Evolutionary conservation across 2,797 vertebrate species (phyloP), one percentile per base, ranked within the genome.

Genomic region (Mastacembelus armatus): DNA sequence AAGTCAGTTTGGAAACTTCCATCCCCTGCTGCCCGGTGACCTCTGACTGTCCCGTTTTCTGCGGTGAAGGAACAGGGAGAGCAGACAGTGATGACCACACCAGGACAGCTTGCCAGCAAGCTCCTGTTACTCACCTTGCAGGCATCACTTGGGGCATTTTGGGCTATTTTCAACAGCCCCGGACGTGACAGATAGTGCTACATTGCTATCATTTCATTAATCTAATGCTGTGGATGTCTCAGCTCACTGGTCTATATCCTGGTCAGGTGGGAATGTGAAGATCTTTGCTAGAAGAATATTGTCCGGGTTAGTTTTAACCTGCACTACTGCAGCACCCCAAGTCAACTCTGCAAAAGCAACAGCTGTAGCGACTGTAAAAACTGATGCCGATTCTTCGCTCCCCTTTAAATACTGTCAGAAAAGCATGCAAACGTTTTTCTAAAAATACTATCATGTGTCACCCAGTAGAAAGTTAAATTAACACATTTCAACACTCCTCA

Each of bases 91-190:
- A 74, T 77, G 80, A 74, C 71, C 63, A 80, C 66, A 83, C 62
- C 68, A 60, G 65, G 51, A 74, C 61, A 78, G 77, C 35, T 70
- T 62, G 78, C 74, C 82, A 70, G 74, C 56, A 30, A 51, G 76
- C 82, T 89, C 72, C 78, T 18, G 52, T 86, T 81, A 79, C 83
- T 67, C 51, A 30, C 58, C 75, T 65, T 29, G 44, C 68, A 77
- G 80, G 73, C 66, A 49, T 59, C 77, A 59, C 61, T 69, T 10
- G 56, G 50, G 79, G 66, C 77, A 62, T 84, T 83, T 64, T 62
- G 62, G 76, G 66, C 72, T 86, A 81, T 88, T 89, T 88, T 84
- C 44, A 85, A 64, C 81, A 35, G 39, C 40, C 33, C 14, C 77
- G 84, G 78, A 75, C 76, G 77, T 39, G 71, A 65, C 27, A 9